Evolutionary conservation across 1,140 invertebrate genomes (phyloP).

Genomic region (Drosophila trapezifrons): DNA sequence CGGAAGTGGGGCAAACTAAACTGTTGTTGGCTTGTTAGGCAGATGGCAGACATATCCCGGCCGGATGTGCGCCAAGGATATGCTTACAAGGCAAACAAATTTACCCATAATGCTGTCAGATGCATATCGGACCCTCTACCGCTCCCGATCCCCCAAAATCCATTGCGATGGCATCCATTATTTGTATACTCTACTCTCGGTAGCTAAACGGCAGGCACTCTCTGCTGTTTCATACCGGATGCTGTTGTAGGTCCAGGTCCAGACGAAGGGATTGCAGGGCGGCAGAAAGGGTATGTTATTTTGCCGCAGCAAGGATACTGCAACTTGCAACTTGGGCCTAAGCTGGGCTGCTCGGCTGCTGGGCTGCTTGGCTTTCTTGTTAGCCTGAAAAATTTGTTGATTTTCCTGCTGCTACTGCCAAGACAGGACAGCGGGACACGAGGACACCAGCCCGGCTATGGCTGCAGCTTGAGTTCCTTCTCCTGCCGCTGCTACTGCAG

Average conservation of each 20-base stretch:
- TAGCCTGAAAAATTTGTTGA: conserved; percentile 46
- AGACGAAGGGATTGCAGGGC: neutral
- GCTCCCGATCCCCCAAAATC: neutral
- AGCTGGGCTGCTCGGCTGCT: conserved; percentile 1
- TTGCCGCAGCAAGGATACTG: conserved; percentile 2
- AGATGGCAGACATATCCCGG: conserved; percentile 51
- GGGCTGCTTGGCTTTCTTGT: conserved; percentile 23
- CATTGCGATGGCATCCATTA: conserved; percentile 19
- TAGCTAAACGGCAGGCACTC: conserved; percentile 3
- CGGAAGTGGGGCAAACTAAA: conserved; percentile 41
- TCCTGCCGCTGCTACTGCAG: neutral
- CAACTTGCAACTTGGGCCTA: conserved; percentile 9
- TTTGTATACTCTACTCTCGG: conserved; percentile 20
- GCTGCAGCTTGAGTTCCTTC: conserved; percentile 11
- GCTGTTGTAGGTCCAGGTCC: no score
- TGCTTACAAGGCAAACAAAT: conserved; percentile 66
- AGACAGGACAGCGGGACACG: conserved; percentile 4
- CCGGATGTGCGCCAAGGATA: conserved; percentile 61
- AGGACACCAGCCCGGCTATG: neutral
- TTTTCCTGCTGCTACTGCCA: conserved; percentile 27
- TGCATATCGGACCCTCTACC: conserved; percentile 38
- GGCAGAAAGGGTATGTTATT: conserved; percentile 7
- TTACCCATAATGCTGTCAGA: conserved; percentile 64
- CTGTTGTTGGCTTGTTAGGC: conserved; percentile 51
- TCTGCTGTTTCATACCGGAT: neutral